A percentile compares a stretch with the other conserved stretches of the same genome.
Conservation (phyloP, 2,113 vertebrate species). For the Colossoma macropomum region DNA sequence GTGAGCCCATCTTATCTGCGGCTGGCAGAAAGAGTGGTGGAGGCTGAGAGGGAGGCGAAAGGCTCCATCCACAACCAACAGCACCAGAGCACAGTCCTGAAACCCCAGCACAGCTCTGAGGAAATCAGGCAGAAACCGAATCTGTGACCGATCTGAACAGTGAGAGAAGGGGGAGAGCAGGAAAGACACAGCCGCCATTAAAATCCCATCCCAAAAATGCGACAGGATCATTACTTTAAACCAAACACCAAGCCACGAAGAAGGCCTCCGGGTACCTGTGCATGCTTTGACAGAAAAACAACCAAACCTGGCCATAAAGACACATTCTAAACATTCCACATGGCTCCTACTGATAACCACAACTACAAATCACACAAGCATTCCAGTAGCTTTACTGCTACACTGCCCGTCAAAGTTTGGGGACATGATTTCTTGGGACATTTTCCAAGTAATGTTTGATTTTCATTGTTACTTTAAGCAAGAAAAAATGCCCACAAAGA, state of each 20-base stretch:
- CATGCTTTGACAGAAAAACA: too few relatives aligned
- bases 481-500: too few relatives aligned
- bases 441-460: background rate
- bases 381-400: background rate
- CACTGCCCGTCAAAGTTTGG: background rate
- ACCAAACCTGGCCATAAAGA: too few relatives aligned
- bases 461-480: too few relatives aligned
- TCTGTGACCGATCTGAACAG: background rate
- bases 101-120: background rate
- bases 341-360: background rate
- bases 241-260: background rate
- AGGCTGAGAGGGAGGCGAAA: constrained; percentile 4
- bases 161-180: background rate
- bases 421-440: background rate
- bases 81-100: background rate
- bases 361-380: background rate
- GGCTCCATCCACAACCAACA: constrained; percentile 14
- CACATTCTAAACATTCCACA: too few relatives aligned
- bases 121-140: too few relatives aligned
- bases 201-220: background rate
- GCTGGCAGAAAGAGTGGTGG: constrained; percentile 16
- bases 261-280: background rate
- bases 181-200: background rate
- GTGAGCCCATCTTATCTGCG: constrained; percentile 14
- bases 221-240: background rate